These are phyloP conservation scores for Trissolcus japonicus DNA, from an alignment of 2,888 invertebrate genomes.

Conservation along the genomic window DNA sequence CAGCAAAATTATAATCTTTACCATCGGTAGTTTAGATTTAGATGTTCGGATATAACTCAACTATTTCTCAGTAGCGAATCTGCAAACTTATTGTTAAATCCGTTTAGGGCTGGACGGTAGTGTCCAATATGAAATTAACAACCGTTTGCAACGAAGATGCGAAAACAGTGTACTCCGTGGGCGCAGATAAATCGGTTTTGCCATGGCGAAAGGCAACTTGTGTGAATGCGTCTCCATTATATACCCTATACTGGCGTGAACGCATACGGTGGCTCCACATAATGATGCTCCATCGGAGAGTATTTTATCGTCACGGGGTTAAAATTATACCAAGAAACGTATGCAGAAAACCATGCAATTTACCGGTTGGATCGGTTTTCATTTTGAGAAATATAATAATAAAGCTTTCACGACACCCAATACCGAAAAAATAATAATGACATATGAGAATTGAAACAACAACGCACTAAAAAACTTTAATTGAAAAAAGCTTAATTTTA, in stretches of 20 bases:
- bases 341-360: slow-evolving; percentile 54
- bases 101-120: no score
- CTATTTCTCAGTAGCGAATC: no score
- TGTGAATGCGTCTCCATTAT: slow-evolving; percentile 72
- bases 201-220: slow-evolving; percentile 67
- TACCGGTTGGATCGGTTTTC: slow-evolving; percentile 23
- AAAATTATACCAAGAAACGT: slow-evolving; percentile 56
- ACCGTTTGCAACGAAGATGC: slow-evolving; percentile 14
- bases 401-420: neutral
- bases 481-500: no score
- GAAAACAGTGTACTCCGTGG: slow-evolving; percentile 59
- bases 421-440: slow-evolving; percentile 29
- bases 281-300: slow-evolving; percentile 58
- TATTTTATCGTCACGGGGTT: slow-evolving; percentile 58
- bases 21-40: no score
- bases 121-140: no score
- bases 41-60: no score
- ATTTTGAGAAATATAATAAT: slow-evolving; percentile 43
- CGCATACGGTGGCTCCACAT: slow-evolving; percentile 60
- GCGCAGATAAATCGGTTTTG: slow-evolving; percentile 72
- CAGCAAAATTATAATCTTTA: no score
- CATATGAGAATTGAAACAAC: slow-evolving; percentile 39
- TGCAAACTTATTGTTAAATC: no score
- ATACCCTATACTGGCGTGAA: slow-evolving; percentile 36
- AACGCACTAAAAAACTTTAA: neutral